Evolutionary conservation across 2,888 invertebrate species (phyloP).

Genomic region (Gnatocerus cornutus): DNA sequence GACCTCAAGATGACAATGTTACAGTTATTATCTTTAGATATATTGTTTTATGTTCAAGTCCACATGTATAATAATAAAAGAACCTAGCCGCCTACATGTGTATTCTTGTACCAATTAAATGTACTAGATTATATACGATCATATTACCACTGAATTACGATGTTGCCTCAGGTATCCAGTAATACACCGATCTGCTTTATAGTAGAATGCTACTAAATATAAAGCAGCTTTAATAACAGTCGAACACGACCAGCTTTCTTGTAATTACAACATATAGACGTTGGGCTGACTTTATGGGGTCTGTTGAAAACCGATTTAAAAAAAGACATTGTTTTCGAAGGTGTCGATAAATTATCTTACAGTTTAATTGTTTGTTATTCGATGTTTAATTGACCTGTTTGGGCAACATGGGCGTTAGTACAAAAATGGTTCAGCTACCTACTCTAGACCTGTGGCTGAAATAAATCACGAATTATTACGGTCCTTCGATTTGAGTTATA

Average conservation of each 20-base stretch:
- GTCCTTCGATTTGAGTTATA: background rate
- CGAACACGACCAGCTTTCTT: slow-evolving; percentile 55
- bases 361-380: slow-evolving; percentile 38
- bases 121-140: slow-evolving; percentile 66
- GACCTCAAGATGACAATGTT: slow-evolving; percentile 46
- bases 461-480: slow-evolving; percentile 3
- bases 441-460: background rate
- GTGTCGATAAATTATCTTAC: slow-evolving; percentile 21
- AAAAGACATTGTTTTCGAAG: slow-evolving; percentile 17
- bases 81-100: slow-evolving; percentile 62
- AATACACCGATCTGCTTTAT: slow-evolving; percentile 62
- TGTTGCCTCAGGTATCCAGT: slow-evolving; percentile 60
- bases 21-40: slow-evolving; percentile 55
- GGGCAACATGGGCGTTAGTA: slow-evolving; percentile 23
- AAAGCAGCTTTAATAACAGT: slow-evolving; percentile 58
- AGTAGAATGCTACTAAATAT: slow-evolving; percentile 60
- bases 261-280: slow-evolving; percentile 58
- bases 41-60: slow-evolving; percentile 42
- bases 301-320: slow-evolving; percentile 40
- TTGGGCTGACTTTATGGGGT: slow-evolving; percentile 53
- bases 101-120: slow-evolving; percentile 66
- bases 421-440: slow-evolving; percentile 10
- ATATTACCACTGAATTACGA: slow-evolving; percentile 68
- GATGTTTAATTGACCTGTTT: slow-evolving; percentile 21
- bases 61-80: slow-evolving; percentile 52